Conservation (phyloP, 2,888 invertebrate genomes). For the Bembecia ichneumoniformis region DNA sequence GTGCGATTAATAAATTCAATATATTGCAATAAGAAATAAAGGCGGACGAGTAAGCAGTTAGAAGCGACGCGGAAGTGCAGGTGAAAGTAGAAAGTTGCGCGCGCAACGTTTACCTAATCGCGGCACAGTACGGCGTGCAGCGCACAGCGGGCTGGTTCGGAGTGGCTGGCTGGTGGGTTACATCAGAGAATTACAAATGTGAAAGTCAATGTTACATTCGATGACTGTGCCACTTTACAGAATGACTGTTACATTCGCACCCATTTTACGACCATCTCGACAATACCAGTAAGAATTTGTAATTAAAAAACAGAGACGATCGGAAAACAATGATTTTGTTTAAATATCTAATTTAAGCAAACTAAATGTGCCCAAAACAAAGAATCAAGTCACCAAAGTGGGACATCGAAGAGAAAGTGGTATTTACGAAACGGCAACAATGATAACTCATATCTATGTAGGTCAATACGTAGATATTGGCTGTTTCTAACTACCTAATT, state of each 20-base stretch:
- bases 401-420: conserved; percentile 43
- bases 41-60: background rate
- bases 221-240: conserved; percentile 27
- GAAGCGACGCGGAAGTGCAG: conserved; percentile 53
- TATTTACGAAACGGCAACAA: conserved; percentile 40
- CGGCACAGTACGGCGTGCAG: conserved; percentile 11
- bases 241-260: conserved; percentile 10
- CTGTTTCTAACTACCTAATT: background rate
- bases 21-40: background rate
- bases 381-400: conserved; percentile 5
- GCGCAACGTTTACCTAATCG: conserved; percentile 67
- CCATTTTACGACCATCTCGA: background rate
- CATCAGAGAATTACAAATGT: conserved; percentile 43
- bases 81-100: conserved; percentile 68
- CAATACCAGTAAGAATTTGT: background rate
- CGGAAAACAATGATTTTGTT: no score
- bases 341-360: no score
- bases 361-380: no score
- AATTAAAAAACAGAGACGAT: background rate
- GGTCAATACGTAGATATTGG: conserved; percentile 26
- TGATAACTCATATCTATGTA: conserved; percentile 59
- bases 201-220: conserved; percentile 69
- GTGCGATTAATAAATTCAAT: background rate
- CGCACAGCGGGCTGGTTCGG: conserved; percentile 19
- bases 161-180: conserved; percentile 24